phyloP scores from a whole-genome alignment of 2,888 invertebrate genomes.

The Hoplodrina blanda region DNA sequence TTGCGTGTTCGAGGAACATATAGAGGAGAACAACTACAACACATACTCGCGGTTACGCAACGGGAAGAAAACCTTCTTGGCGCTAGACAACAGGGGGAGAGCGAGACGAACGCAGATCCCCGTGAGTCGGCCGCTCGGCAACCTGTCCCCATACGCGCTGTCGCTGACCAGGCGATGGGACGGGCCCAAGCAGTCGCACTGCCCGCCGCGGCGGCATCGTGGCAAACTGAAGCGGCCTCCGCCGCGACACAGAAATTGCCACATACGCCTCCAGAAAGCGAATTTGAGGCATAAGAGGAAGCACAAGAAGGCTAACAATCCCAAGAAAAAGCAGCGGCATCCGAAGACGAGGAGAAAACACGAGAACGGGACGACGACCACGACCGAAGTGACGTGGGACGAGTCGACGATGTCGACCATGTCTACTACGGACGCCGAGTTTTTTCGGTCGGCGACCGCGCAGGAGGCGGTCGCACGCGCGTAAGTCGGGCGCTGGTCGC shows the following conservation, averaged over 20 bases:
- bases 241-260: conserved; percentile 85
- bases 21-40: conserved; percentile 96
- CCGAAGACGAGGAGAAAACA: conserved; percentile 90
- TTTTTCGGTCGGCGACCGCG: conserved; percentile 91
- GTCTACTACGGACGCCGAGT: conserved; percentile 89
- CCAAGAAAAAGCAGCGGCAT: conserved; percentile 89
- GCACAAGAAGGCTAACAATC: conserved; percentile 87
- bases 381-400: conserved; percentile 87
- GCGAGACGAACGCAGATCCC: conserved; percentile 94
- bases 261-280: conserved; percentile 87
- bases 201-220: conserved; percentile 83
- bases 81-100: conserved; percentile 93
- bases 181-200: conserved; percentile 79
- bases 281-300: conserved; percentile 85
- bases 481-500: conserved; percentile 87
- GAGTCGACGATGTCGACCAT: conserved; percentile 89
- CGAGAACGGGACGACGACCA: conserved; percentile 86
- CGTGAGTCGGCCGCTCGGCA: conserved; percentile 92
- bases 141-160: conserved; percentile 94
- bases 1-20: conserved; percentile 96
- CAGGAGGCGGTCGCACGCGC: conserved; percentile 90
- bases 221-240: conserved; percentile 86
- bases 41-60: conserved; percentile 94
- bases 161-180: conserved; percentile 88
- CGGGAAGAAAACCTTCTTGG: conserved; percentile 94